phyloP scores from a whole-genome alignment of 2,113 vertebrate genomes.

The Cochlearius cochlearius region DNA sequence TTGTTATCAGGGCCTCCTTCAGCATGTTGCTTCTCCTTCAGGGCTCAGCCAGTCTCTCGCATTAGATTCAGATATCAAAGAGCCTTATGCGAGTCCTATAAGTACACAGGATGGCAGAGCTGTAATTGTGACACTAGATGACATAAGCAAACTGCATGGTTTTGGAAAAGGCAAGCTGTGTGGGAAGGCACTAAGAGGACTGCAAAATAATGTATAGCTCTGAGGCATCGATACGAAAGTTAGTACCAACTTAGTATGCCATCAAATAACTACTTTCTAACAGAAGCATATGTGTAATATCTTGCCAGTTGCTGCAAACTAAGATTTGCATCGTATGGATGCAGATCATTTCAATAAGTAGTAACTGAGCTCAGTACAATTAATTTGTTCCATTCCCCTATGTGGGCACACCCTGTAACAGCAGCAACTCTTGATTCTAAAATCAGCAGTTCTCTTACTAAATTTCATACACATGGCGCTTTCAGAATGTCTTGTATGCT shows the following conservation, averaged over 20 bases:
- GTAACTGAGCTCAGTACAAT: background rate
- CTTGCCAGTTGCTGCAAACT: background rate
- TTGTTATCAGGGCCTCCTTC: background rate
- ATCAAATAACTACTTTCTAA: background rate
- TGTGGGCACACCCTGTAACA: background rate
- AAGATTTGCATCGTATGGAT: background rate
- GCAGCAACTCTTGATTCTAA: background rate
- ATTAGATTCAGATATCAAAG: too few relatives aligned
- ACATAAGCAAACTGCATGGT: background rate
- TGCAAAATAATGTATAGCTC: background rate
- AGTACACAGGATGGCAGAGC: background rate
- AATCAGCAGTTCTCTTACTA: background rate
- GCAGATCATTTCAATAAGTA: background rate
- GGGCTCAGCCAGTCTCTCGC: background rate
- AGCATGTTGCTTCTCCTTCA: background rate
- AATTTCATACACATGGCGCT: rapidly evolving
- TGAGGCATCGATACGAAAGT: background rate
- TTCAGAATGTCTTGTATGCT: background rate
- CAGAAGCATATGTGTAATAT: background rate
- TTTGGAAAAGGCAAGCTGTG: background rate
- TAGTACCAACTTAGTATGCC: background rate
- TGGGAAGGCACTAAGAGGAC: background rate
- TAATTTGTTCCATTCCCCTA: background rate
- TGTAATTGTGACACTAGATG: background rate
- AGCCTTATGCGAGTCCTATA: background rate